Evolutionary conservation across 1,140 invertebrate species (phyloP).

Genomic region (Leucophenga varia): DNA sequence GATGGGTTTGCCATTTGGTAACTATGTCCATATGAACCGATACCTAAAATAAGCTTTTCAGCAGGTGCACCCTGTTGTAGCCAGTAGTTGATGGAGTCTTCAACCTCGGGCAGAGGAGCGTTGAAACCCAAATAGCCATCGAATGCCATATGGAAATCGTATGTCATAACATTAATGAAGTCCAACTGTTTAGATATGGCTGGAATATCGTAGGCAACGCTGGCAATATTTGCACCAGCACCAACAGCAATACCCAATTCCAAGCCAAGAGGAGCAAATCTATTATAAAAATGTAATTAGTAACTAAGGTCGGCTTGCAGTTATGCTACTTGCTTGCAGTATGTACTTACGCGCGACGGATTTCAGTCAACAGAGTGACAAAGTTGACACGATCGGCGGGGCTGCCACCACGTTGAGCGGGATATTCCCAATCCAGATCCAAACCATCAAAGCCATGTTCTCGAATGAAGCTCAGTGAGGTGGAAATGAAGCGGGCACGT

Average conservation of each 20-base stretch:
- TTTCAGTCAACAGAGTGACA: conserved; percentile 57
- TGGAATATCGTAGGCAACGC: conserved; percentile 63
- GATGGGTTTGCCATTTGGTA: conserved; percentile 62
- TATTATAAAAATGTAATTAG: too few relatives aligned
- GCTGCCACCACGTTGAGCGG: conserved; percentile 58
- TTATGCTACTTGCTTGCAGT: too few relatives aligned
- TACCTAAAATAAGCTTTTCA: conserved; percentile 66
- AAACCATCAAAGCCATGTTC: conserved; percentile 66
- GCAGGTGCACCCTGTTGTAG: conserved; percentile 49
- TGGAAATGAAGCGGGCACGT: conserved; percentile 58
- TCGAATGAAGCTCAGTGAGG: conserved; percentile 58
- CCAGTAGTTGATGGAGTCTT: conserved; percentile 35
- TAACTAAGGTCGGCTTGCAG: too few relatives aligned
- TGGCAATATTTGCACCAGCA: conserved; percentile 59
- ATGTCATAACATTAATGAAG: conserved; percentile 69
- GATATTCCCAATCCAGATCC: conserved; percentile 71
- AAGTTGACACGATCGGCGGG: conserved; percentile 58
- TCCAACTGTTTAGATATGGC: conserved; percentile 60
- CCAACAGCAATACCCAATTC: conserved; percentile 66
- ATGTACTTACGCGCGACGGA: conserved; percentile 57
- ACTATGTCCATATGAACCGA: conserved; percentile 69
- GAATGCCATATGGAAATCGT: conserved; percentile 67
- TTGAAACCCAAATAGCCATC: conserved; percentile 61
- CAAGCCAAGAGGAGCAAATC: conserved; percentile 53
- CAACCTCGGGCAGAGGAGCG: conserved; percentile 60